Conservation (phyloP, 2,113 vertebrate species). For the Donacobius atricapilla region DNA sequence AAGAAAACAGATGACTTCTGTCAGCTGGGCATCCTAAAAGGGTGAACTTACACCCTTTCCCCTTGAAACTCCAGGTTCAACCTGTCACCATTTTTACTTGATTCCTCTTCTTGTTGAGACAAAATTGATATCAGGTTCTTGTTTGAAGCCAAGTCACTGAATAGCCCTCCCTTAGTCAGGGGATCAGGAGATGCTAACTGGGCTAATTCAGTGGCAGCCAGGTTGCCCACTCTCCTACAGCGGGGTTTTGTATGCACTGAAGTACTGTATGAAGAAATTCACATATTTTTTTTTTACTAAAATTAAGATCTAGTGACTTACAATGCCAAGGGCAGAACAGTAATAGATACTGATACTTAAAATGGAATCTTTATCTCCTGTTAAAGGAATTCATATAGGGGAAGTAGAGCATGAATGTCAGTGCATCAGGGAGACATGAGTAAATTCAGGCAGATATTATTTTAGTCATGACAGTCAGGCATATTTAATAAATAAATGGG, state of each 20-base stretch:
- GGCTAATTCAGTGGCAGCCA: not conserved
- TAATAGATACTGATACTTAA: not conserved
- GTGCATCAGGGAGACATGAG: not conserved
- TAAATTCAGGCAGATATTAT: not conserved
- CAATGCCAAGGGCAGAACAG: not conserved
- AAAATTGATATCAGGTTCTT: not conserved
- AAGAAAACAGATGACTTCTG: not conserved
- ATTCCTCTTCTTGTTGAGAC: not conserved
- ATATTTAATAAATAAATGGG: conserved; percentile 26
- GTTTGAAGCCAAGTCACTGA: not conserved
- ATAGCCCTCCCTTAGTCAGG: not conserved
- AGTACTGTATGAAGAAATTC: not conserved
- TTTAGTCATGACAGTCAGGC: not conserved
- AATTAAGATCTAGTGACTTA: not conserved
- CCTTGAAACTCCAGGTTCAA: not conserved
- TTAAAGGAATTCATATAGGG: not conserved
- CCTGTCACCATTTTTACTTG: not conserved
- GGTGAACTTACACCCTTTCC: not conserved
- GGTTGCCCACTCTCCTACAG: not conserved
- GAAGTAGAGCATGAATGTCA: conserved; percentile 34
- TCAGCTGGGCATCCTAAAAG: not conserved
- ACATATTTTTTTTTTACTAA: not conserved
- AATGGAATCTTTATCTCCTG: not conserved
- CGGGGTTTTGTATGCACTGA: not conserved
- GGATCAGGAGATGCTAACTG: not conserved